Evolutionary conservation across 2,113 vertebrate genomes (phyloP).

Genomic region (Saiga tatarica): DNA sequence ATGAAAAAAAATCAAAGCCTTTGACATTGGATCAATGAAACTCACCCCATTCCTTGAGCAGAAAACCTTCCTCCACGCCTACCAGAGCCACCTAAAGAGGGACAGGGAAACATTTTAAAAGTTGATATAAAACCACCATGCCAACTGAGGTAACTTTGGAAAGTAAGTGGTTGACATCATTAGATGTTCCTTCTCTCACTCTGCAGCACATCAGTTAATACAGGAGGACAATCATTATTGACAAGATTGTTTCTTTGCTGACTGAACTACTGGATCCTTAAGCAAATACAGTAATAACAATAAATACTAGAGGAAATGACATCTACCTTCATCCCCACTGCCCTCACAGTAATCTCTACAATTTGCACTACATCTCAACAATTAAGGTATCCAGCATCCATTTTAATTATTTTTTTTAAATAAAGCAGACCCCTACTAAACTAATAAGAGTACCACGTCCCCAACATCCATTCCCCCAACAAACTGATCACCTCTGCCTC

Average conservation of each 20-base stretch:
- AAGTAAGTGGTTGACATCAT: neutral
- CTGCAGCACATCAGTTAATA: neutral
- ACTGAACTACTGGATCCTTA: neutral
- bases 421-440: neutral
- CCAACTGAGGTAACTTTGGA: neutral
- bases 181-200: neutral
- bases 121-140: neutral
- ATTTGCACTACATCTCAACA: neutral
- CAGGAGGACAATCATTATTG: neutral
- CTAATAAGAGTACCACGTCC: neutral
- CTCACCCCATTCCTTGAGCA: conserved; percentile 99
- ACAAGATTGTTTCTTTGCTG: neutral
- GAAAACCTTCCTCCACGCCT: conserved; percentile 93
- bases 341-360: neutral
- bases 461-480: neutral
- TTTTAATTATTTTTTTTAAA: neutral
- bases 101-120: neutral
- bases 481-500: conserved; percentile 91
- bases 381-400: neutral
- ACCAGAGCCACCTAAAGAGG: conserved; percentile 83
- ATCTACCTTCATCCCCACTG: neutral
- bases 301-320: neutral
- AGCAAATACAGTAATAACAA: neutral
- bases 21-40: neutral
- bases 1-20: neutral